phyloP scores from a whole-genome alignment of 2,113 vertebrate species.

The Setophaga kirtlandii region DNA sequence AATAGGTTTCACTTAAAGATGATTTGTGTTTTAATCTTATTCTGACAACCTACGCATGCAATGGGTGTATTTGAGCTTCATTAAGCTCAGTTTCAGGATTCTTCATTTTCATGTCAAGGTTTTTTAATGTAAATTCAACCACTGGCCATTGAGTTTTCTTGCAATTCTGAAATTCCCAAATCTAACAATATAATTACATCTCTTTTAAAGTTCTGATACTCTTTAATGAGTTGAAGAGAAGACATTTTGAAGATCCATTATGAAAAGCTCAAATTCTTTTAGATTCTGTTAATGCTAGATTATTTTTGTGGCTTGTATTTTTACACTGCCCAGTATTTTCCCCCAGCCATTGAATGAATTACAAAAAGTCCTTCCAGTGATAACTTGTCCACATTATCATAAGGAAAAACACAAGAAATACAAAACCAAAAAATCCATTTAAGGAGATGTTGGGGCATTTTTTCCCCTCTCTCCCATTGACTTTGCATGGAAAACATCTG shows the following conservation, averaged over 20 bases:
- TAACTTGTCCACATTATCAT: rapidly evolving
- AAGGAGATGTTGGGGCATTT: neutral
- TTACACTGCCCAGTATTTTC: neutral
- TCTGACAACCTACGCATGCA: neutral
- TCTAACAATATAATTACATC: neutral
- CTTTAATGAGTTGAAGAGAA: neutral
- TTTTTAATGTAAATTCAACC: neutral
- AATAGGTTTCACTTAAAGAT: neutral
- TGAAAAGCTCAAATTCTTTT: neutral
- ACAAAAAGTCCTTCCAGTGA: neutral
- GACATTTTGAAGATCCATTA: neutral
- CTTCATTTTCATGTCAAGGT: neutral
- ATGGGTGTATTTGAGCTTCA: neutral
- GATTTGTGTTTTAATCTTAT: neutral
- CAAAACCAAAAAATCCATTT: neutral
- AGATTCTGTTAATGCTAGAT: neutral
- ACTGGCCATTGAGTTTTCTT: neutral
- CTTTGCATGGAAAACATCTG: neutral
- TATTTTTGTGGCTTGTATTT: neutral
- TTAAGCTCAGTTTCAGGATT: neutral
- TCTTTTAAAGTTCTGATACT: neutral
- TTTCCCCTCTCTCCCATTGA: rapidly evolving
- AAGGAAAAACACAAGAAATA: neutral
- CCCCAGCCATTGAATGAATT: rapidly evolving
- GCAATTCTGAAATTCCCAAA: neutral